Evolutionary conservation across 2,888 invertebrate species (phyloP), one percentile per base, ranked within the genome.

Genomic region (Anaspis maculata): DNA sequence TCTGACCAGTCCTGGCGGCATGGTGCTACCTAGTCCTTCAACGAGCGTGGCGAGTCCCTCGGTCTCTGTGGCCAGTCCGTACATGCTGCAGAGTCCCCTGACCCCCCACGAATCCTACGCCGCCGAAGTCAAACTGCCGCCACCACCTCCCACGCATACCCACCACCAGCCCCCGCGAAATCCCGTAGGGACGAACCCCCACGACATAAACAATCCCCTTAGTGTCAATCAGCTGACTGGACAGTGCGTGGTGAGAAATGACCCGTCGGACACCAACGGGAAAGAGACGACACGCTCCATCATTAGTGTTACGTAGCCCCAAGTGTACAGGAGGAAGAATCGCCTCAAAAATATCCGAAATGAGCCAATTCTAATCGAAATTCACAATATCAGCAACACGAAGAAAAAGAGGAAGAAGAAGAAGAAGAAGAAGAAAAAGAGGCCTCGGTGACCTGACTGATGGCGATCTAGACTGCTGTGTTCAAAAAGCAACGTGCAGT

Each of bases 141-240:
- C 56, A 32, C 64, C 56, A 30, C 64, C 61, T 34, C 66, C 56
- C 32, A n/a, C n/a, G n/a, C 70, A 71, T 27, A 64, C 67, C 30
- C 39, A 33, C n/a, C 44, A 40, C 14, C 44, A 33, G 30, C 38
- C 34, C 32, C 71, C 71, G 46, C 72, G 89, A 44, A 78, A 86
- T 64, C 90, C 90, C 24, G 88, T 90, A 35, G 90, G 90, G 39
- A 88, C 89, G 27, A 90, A 90, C 69, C 90, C 90, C 24, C 81
- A 88, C 51, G 90, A 91, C 69, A 82, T 86, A 46, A 91, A 91
- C 70, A 90, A 91, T 71, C 91, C 91, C 35, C 72, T 91, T 25
- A 89, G 87, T 64, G 88, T 91, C 37, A 89, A 89, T 56, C 89
- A 90, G 68, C 71, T 91, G 49, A 89, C 88, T 40, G 85, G 85